Evolutionary conservation across 2,113 vertebrate species (phyloP).

Genomic region (Australoheros scitulus): DNA sequence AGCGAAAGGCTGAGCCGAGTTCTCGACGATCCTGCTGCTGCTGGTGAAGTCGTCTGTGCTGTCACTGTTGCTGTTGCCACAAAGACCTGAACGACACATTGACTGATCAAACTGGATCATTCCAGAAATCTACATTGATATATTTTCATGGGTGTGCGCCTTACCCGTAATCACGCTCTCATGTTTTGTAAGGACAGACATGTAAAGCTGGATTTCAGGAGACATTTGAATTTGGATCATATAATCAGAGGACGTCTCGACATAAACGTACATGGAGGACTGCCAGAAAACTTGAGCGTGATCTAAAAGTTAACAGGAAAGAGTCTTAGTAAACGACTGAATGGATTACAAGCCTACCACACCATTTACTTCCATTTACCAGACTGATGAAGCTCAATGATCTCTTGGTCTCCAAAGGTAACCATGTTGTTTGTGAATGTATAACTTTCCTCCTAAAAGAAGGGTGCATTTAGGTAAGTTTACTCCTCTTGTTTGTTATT

Average conservation of each 20-base stretch:
- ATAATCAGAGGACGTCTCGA: conserved; percentile 71
- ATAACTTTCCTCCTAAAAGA: conserved; percentile 54
- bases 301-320: conserved; percentile 50
- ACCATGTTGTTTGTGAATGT: conserved; percentile 63
- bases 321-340: neutral
- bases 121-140: too few species aligned
- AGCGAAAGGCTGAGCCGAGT: conserved; percentile 62
- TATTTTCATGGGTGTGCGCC: neutral
- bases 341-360: neutral
- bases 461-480: fast-evolving
- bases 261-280: conserved; percentile 77
- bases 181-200: conserved; percentile 53
- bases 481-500: neutral
- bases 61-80: conserved; percentile 73
- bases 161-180: conserved; percentile 44
- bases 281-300: conserved; percentile 73
- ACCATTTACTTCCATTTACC: conserved; percentile 50
- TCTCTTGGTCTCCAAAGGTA: conserved; percentile 41
- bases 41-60: conserved; percentile 39
- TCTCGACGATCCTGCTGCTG: conserved; percentile 72
- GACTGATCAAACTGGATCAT: neutral
- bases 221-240: conserved; percentile 75
- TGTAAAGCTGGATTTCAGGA: conserved; percentile 78
- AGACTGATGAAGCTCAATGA: conserved; percentile 65
- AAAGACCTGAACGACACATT: conserved; percentile 69